Base-by-base conservation (phyloP, 2,888 invertebrate species). In the Troides helena region DNA sequence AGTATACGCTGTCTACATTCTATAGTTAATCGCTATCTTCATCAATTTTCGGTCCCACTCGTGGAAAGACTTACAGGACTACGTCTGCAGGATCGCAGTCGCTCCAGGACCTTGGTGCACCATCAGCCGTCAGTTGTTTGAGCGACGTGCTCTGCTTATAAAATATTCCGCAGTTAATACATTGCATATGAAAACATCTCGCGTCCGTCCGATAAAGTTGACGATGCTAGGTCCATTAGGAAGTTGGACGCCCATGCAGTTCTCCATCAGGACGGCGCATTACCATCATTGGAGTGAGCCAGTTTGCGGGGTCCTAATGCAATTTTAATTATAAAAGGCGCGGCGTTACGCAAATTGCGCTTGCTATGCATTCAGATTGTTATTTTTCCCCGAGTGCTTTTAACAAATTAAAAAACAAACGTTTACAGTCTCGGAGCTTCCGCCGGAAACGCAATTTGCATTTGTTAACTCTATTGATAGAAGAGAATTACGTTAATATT, bases 261-360 rank as follows among this genome's bases (percentile, higher is more conserved):
- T 91, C 88, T 88, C 83, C 84, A 84, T 81, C 79, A 84, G 85
- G 84, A 86, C 84, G 82, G 78, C 81, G 84, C 87, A 90, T 89
- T 89, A 89, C 82, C 78, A 75, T 81, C 87, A 87, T 88, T 89
- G 87, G 74, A 76, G 80, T 79, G 82, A 74, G 81, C 81, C 80
- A 85, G 83, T 86, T 85, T 84, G 86, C 83, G 7, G 78, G 79
- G 8, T 82, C 83, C 87, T 92, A 92, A 92, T 92, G 92, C 90
- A 92, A 92, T 92, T 92, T 92, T 92, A 92, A 91, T 91, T 92
- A 88, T 91, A 87, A 88, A 81, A 90, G 91, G 91, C 81, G 91
- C 84, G 90, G 81, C 82, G 17, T 5, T 43, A 58, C 78, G 83
- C 87, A 84, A 88, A 86, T 84, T 89, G 88, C 88, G 76, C 71